Base-by-base conservation (phyloP, 1,140 invertebrate genomes). In the Solenopsis invicta region DNA sequence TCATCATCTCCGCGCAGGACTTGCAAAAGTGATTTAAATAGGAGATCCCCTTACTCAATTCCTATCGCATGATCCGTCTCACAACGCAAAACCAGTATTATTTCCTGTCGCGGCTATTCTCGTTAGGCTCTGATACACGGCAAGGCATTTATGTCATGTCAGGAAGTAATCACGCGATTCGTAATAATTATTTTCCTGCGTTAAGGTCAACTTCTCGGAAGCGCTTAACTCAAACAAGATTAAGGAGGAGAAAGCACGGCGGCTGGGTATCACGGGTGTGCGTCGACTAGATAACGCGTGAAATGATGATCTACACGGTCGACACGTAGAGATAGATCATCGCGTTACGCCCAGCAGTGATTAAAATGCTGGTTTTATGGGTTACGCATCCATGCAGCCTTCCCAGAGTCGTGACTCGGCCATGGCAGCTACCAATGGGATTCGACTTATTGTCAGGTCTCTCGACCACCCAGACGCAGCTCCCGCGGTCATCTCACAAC, bases 391-490 rank as follows among this genome's bases (percentile, higher is more conserved):
- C 29, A 29, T n/a, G n/a, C 67, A 74, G 69, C 18, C 54, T 50
- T 48, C 61, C 69, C 34, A 69, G 77, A 21, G 2, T 34, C 78
- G 66, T 69, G 41, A 24, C 66, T 69, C 41, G 66, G 6, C 13
- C 66, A 41, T 16, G 66, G 6, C 21, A 29, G 45, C 41, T 50
- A 50, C 66, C 66, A 75, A 81, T 21, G 54, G 56, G 45, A 62
- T 54, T 67, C 64, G 56, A 82, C 54, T 84, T 74, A 84, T 84
- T 75, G 80, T 84, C 80, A 84, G 41, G 12, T 50, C 54, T 12
- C 34, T 69, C 78, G 91, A 91, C 90, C 90, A 92, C 91, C 91
- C 91, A 92, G 77, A 84, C 56, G 76, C 50, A 88, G 45, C 71
- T 77, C 64, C 76, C 72, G 88, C 81, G 82, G 84, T 88, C 75